Evolutionary conservation across 53 echinoderm and acorn worm species (phyloP), one percentile per base, ranked within the genome.

Genomic region (Paracentrotus lividus): DNA sequence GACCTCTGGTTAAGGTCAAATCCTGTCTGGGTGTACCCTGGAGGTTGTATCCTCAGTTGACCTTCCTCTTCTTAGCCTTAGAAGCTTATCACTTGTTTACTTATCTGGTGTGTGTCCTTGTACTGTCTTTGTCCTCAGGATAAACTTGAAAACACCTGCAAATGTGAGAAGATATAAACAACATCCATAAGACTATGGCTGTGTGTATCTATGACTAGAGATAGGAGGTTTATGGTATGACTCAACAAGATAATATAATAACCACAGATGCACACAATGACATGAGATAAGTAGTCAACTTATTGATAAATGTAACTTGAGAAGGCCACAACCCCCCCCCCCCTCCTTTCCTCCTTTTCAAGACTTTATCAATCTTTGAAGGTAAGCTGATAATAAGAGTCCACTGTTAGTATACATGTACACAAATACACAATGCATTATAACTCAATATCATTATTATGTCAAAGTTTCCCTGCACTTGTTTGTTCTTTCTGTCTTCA

Each of bases 121-220:
- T 72, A 72, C 26, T 38, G 2, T 72, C 21, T 44, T 68, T 77
- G 81, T 27, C 81, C 43, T 47, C 38, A 81, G 81, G 81, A 81
- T 81, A 81, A 47, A 72, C 72, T 72, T 72, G 72, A 72, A 38
- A 72, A 72, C 72, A 72, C 47, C 81, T 81, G 81, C 47, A 81
- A n/a, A 47, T 81, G 14, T 47, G 42, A 81, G 26, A 81, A 40
- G 20, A 47, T 2, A 47, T 21, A 49, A n/a, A 49, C n/a, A 49
- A 47, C 10, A 81, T 5, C n/a, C n/a, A 15, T 81, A 47, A 72
- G 81, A 47, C 26, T 81, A 81, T 27, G 47, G 45, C 14, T 33
- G n/a, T 47, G 20, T 10, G 14, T 0, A 81, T 49, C 45, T 4
- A 81, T 12, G 2, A 27, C 26, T 9, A 45, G 26, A 81, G 3